Evolutionary conservation across 2,888 invertebrate species (phyloP), one percentile per base, ranked within the genome.

Genomic region (Thereva nobilitata): DNA sequence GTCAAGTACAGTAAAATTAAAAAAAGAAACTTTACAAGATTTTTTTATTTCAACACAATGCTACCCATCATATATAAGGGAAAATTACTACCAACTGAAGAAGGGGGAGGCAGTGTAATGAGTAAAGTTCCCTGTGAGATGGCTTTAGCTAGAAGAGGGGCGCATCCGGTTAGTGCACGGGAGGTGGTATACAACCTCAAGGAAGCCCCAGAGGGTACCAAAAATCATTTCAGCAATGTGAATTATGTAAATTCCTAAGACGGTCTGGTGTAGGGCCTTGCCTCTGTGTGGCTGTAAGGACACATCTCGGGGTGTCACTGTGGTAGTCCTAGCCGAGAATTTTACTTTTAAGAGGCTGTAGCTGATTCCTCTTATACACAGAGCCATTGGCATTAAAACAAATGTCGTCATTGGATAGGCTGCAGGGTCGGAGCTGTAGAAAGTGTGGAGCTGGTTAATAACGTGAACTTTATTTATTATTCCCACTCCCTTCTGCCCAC

Each of bases 381-480:
- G 61, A 61, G 61, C 49, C 65, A 55, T 65, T 49, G 55, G 54
- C 55, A 49, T 54, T 65, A 65, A 45, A 55, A 49, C 65, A 55
- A 56, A 65, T 65, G 55, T 35, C 55, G 35, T 52, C 37, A 47
- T 45, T 59, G 49, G n/a, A 45, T 53, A 47, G 9, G 63, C 12
- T 40, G 40, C 23, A 57, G 66, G 50, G 56, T 41, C 57, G 42
- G 35, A 56, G 66, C 37, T 45, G 61, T 61, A 50, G 10, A 66
- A 23, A 23, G 23, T 23, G 23, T 40, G 53, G 55, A 44, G 59
- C 42, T 64, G 64, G 67, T 67, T 67, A 67, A 67, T 67, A 67
- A 64, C 68, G 66, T 66, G 59, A 68, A 68, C 66, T 68, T 59
- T 66, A 68, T 68, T 68, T 67, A 68, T 68, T 68, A 66, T 61